phyloP scores from a whole-genome alignment of 2,797 vertebrate species.

The Pipistrellus kuhlii region DNA sequence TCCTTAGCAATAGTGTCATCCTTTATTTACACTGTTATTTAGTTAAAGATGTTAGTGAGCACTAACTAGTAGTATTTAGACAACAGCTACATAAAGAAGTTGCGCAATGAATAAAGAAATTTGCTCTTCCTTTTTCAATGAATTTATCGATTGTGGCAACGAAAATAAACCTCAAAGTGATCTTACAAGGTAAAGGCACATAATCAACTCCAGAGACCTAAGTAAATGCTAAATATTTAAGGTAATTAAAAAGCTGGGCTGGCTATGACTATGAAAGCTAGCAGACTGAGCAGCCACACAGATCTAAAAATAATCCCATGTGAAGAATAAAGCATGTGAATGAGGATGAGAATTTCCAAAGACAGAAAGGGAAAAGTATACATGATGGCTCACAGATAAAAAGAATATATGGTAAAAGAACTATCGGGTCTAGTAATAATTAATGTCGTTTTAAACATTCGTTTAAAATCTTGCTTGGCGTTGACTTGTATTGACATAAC shows the following conservation, averaged over 20 bases:
- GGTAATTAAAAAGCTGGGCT: neutral
- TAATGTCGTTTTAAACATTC: too few relatives aligned
- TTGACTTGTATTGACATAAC: too few relatives aligned
- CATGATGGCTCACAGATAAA: neutral
- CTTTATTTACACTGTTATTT: neutral
- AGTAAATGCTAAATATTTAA: neutral
- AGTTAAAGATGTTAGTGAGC: neutral
- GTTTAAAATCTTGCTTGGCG: too few relatives aligned
- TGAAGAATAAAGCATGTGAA: neutral
- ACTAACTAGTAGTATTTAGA: neutral
- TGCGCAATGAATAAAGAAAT: neutral
- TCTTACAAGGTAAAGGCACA: neutral
- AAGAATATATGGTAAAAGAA: neutral
- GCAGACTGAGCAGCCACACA: too few relatives aligned
- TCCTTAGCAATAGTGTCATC: neutral
- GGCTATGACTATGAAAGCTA: too few relatives aligned
- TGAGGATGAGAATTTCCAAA: neutral
- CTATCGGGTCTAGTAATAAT: too few relatives aligned
- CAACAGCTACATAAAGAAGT: neutral
- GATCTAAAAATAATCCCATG: too few relatives aligned
- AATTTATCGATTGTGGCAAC: neutral
- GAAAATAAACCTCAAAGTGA: slow-evolving; percentile 37
- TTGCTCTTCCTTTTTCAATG: slow-evolving; percentile 11
- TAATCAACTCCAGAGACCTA: neutral
- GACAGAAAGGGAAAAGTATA: neutral